Base-by-base conservation (phyloP, 2,888 invertebrate genomes). In the Drosophila multiciliata region DNA sequence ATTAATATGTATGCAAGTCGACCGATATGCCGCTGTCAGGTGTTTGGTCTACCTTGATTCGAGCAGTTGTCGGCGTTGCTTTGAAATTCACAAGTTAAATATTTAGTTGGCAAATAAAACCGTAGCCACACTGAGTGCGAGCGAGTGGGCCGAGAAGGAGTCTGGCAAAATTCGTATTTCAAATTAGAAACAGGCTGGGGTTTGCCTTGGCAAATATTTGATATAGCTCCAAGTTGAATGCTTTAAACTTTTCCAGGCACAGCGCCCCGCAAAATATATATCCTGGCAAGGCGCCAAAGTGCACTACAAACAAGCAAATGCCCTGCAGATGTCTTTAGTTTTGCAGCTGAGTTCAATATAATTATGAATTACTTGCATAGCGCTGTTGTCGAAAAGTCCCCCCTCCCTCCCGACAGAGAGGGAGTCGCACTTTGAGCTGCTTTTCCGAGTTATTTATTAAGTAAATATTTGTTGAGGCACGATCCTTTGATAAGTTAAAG, bases 61-160 rank as follows among this genome's bases (percentile, higher is more conserved):
- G 75, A 65, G 59, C 55, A 20, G 40, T 74, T 40, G 62, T 83
- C 67, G 65, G 75, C 66, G 66, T 66, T 78, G 80, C 81, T 83
- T 81, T 83, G 78, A 83, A 81, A 81, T 81, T 83, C 81, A 80
- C 80, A 81, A 81, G 80, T 81, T 80, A 81, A 81, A 81, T 83
- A 81, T 81, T 81, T 80, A 66, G 73, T 75, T 74, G 66, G 63
- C 76, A 81, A 81, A 81, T 81, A 81, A 61, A 68, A 58, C 26
- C n/a, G 45, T 2, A 26, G 50, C 66, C 7, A 36, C 15, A 7
- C 3, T 48, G 15, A 26, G 49, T 54, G 54, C 9, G 1, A 17
- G n/a, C 20, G 20, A 20, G 23, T 15, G 23, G 15, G 23, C 0
- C 0, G 1, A 0, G 12, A 0, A 15, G 8, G 26, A 55, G 35